Percentiles rank a stretch among this genome's conserved stretches.
Evolutionary conservation across 2,797 vertebrate species (phyloP).

Genomic region (Buphagus erythrorhynchus): DNA sequence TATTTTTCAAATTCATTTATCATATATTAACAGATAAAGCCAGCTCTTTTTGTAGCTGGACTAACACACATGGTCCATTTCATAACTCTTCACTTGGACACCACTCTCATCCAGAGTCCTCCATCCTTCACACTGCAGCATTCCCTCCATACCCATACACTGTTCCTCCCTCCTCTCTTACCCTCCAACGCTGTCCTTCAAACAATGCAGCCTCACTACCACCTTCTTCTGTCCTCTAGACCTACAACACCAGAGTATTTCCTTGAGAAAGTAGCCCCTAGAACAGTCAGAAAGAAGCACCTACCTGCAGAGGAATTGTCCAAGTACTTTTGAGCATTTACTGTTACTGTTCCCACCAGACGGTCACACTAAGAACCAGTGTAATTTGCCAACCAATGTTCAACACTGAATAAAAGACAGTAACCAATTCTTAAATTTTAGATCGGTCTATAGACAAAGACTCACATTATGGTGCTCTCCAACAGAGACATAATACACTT

Average conservation of each 20-base stretch:
- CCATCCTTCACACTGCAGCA: neutral
- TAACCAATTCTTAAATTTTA: neutral
- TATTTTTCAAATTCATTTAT: neutral
- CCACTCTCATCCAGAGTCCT: neutral
- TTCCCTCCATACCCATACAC: neutral
- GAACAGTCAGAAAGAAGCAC: neutral
- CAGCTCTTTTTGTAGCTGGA: neutral
- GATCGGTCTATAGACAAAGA: neutral
- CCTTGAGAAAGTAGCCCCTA: neutral
- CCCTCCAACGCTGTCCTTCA: rapidly evolving
- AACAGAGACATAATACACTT: conserved; percentile 20
- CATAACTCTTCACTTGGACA: neutral
- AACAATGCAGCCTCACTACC: neutral
- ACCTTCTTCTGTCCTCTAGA: neutral
- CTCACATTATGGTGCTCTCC: neutral
- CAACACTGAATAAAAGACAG: neutral
- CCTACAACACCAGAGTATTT: neutral
- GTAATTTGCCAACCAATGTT: neutral
- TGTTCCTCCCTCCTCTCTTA: neutral
- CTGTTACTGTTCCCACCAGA: neutral
- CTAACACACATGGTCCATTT: neutral
- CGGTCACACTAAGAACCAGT: neutral
- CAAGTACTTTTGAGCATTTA: neutral
- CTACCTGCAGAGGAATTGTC: neutral
- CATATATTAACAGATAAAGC: neutral